Conservation (phyloP, 2,888 invertebrate genomes). For the Entomobrya multifasciata region DNA sequence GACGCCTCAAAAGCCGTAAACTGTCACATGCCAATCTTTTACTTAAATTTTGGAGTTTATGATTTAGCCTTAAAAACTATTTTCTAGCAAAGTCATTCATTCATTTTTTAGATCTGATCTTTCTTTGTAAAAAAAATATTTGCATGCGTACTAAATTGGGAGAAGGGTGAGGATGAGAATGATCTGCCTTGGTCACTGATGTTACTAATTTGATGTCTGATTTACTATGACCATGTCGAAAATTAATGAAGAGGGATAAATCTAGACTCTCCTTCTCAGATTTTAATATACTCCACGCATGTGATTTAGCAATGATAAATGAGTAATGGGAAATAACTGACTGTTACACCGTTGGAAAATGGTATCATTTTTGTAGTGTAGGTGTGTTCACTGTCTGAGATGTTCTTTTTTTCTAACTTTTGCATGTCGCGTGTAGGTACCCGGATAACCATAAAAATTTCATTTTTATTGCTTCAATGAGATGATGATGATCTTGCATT, state of each 20-base stretch:
- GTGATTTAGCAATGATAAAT: too few relatives aligned
- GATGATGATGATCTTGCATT: conserved; percentile 42
- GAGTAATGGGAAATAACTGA: too few relatives aligned
- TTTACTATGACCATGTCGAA: not conserved
- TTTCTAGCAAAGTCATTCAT: not conserved
- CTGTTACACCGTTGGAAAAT: not conserved
- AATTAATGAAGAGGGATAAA: not conserved
- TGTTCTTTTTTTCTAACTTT: not conserved
- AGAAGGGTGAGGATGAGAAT: not conserved
- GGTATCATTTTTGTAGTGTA: conserved; percentile 12
- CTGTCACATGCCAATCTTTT: conserved; percentile 16
- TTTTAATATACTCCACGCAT: not conserved
- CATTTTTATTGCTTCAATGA: conserved; percentile 20
- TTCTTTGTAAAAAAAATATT: too few relatives aligned
- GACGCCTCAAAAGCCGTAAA: not conserved
- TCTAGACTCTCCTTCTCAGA: conserved; percentile 1
- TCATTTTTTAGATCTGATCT: too few relatives aligned
- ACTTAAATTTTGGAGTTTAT: not conserved
- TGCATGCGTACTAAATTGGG: not conserved
- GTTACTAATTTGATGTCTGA: not conserved
- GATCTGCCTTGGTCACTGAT: not conserved
- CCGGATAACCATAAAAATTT: conserved; percentile 41
- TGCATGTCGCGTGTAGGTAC: conserved; percentile 23
- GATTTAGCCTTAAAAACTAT: too few relatives aligned
- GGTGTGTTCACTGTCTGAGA: not conserved